Conservation (phyloP, 2,113 vertebrate species). For the Andinoacara biseriatus region DNA sequence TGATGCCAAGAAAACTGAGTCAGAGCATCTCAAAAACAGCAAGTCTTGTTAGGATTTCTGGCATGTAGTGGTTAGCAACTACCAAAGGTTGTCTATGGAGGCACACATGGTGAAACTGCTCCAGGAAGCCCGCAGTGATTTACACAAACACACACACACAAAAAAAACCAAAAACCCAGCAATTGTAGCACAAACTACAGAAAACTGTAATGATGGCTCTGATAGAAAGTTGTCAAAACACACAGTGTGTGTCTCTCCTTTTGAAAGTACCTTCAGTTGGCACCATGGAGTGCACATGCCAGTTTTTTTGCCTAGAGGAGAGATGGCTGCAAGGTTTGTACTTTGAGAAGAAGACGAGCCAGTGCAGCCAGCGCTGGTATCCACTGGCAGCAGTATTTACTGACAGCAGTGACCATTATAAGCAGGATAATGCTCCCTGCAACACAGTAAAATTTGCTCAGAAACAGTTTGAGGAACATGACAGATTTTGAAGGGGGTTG, state of each 20-base stretch:
- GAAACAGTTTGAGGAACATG: neutral
- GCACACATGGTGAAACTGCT: neutral
- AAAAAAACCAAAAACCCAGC: neutral
- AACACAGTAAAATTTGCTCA: neutral
- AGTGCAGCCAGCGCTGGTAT: neutral
- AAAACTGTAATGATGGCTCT: neutral
- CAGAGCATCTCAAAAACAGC: slow-evolving; percentile 10
- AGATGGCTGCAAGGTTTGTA: neutral
- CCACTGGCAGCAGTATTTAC: neutral
- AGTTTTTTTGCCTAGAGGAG: neutral
- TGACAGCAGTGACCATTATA: neutral
- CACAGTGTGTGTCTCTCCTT: neutral
- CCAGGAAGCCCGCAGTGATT: neutral
- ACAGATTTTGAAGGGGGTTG: neutral
- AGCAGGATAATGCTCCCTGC: neutral
- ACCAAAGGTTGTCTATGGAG: neutral
- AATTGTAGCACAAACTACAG: neutral
- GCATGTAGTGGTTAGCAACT: slow-evolving; percentile 10
- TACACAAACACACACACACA: fast-evolving
- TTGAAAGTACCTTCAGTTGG: neutral
- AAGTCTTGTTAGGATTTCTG: slow-evolving; percentile 6
- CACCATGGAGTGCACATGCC: neutral
- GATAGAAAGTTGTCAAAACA: slow-evolving; percentile 17
- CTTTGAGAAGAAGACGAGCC: neutral
- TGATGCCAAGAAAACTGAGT: slow-evolving; percentile 13